phyloP scores from a whole-genome alignment of 2,113 vertebrate genomes.

The cat (Felis catus) region F.catus_Fca126_mat1.0 CM031417.1:88858501-88859000 shows the following conservation, averaged over 20 bases:
- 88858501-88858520: conserved; percentile 38
- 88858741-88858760: background rate
- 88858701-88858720: conserved; percentile 15
- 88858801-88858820: background rate
- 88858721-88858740: background rate
- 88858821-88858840: background rate
- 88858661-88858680: background rate
- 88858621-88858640: background rate
- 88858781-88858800: background rate
- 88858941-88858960: background rate
- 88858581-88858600: background rate
- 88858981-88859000: background rate
- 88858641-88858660: background rate
- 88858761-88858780: background rate
- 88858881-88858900: background rate
- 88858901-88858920: background rate
- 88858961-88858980: background rate
- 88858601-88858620: conserved; percentile 22
- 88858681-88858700: background rate
- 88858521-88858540: background rate
- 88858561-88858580: background rate
- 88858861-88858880: background rate
- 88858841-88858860: background rate
- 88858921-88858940: background rate
- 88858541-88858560: background rate